Evolutionary conservation across 2,113 vertebrate genomes (phyloP), one percentile per base, ranked within the genome.

Genomic region (Cacatua alba): DNA sequence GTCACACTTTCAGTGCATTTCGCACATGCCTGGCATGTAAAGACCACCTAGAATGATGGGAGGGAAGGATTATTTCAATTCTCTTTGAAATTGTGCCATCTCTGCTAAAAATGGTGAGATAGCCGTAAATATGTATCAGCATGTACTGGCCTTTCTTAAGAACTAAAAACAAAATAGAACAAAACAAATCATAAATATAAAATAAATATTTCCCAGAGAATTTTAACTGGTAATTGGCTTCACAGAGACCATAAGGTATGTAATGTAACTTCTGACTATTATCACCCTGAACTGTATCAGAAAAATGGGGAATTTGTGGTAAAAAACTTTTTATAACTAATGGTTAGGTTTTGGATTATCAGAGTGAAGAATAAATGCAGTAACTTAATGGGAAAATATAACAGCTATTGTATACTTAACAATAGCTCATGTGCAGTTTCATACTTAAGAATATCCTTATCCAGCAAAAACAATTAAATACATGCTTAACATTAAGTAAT

Each of bases 381-480:
- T 49, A 77, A 64, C 13, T 62, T 33, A 17, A 35, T 65, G 28
- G 53, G 13, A 80, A 86, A 82, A 80, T 43, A 5, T 6, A 90
- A 53, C 31, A 70, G 24, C 71, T 17, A 20, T 62, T 86, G 37
- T 24, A 17, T 26, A 69, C 35, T 33, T 60, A 53, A 78, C 52
- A 74, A 77, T 26, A 77, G 71, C 19, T 88, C 39, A n/a, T 20
- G 8, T 69, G 31, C 28, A 44, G 19, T 41, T 93, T 62, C 80
- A 70, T 41, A 59, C 9, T 15, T 63, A 17, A 86, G 28, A 88
- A 74, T 53, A 88, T 9, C 8, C 59, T 79, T 35, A 68, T 62
- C 28, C 63, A 74, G 51, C 10, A 90, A 95, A 92, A 92, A 11
- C 68, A 92, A 80, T 88, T 92, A 93, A 93, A 90, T n/a, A 29